Evolutionary conservation across 2,888 invertebrate species (phyloP).

Genomic region (Eupithecia tripunctaria): DNA sequence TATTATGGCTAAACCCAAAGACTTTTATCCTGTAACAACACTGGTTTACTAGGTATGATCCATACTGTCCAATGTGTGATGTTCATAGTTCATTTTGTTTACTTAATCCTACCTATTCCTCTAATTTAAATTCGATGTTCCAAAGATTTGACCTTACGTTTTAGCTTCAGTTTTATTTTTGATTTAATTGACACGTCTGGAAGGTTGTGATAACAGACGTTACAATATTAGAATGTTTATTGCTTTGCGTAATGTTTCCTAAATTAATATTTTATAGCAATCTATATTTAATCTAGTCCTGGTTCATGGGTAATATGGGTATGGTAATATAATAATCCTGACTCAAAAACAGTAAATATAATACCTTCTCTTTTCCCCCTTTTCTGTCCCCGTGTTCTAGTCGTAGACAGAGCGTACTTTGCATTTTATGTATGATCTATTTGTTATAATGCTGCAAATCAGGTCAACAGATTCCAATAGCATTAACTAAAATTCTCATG

Average conservation of each 20-base stretch:
- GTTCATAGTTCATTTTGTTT: neutral
- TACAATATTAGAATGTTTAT: slow-evolving; percentile 41
- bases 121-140: neutral
- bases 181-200: slow-evolving; percentile 52
- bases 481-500: too few species aligned
- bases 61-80: too few species aligned
- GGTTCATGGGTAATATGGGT: neutral
- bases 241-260: slow-evolving; percentile 34
- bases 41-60: too few species aligned
- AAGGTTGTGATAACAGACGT: slow-evolving; percentile 51
- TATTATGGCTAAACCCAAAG: too few species aligned
- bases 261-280: slow-evolving; percentile 13
- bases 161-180: slow-evolving; percentile 64
- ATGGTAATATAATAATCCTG: neutral
- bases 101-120: neutral
- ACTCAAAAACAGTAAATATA: neutral
- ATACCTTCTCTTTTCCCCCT: neutral
- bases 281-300: neutral
- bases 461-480: too few species aligned
- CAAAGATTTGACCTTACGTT: slow-evolving; percentile 42
- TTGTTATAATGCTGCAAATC: too few species aligned
- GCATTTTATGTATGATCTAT: too few species aligned
- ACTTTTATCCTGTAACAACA: too few species aligned
- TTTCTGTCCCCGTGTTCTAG: too few species aligned
- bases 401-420: too few species aligned